phyloP scores from a whole-genome alignment of 1,140 invertebrate species.

The Drosophila santomea region DNA sequence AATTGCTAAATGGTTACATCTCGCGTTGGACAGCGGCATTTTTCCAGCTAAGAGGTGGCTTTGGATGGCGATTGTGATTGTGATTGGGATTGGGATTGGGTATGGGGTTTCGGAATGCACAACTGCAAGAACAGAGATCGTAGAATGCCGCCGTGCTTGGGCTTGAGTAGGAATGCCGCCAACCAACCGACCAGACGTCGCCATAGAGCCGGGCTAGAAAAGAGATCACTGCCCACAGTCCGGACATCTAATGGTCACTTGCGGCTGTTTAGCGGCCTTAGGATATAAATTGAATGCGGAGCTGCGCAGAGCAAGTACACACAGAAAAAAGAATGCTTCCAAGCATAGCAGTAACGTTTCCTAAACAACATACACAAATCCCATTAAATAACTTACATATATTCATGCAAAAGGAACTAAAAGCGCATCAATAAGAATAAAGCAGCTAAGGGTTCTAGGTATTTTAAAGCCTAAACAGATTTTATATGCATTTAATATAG shows the following conservation, averaged over 20 bases:
- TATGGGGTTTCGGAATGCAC: slow-evolving; percentile 1
- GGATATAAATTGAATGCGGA: slow-evolving; percentile 30
- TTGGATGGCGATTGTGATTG: background rate
- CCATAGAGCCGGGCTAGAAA: slow-evolving; percentile 39
- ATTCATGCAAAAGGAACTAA: too few species aligned
- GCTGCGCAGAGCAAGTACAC: slow-evolving; percentile 13
- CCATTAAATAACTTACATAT: too few species aligned
- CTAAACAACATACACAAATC: too few species aligned
- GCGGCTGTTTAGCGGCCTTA: slow-evolving; percentile 48
- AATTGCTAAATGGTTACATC: slow-evolving; percentile 77
- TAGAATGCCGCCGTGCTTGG: slow-evolving; percentile 44
- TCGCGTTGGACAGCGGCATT: slow-evolving; percentile 56
- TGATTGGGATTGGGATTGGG: background rate
- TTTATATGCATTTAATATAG: too few species aligned
- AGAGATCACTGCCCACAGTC: slow-evolving; percentile 47
- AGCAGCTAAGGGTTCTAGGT: too few species aligned
- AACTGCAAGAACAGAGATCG: background rate
- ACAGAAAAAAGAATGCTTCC: background rate
- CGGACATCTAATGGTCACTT: slow-evolving; percentile 46
- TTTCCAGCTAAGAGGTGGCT: slow-evolving; percentile 12
- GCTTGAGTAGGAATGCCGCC: slow-evolving; percentile 66
- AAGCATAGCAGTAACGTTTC: too few species aligned
- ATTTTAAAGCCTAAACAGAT: too few species aligned
- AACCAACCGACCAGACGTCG: slow-evolving; percentile 58
- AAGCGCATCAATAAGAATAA: too few species aligned